Percentiles rank a stretch among this genome's conserved stretches.
Conservation (phyloP, 2,797 vertebrate genomes). For the Chromobotia macracanthus region DNA sequence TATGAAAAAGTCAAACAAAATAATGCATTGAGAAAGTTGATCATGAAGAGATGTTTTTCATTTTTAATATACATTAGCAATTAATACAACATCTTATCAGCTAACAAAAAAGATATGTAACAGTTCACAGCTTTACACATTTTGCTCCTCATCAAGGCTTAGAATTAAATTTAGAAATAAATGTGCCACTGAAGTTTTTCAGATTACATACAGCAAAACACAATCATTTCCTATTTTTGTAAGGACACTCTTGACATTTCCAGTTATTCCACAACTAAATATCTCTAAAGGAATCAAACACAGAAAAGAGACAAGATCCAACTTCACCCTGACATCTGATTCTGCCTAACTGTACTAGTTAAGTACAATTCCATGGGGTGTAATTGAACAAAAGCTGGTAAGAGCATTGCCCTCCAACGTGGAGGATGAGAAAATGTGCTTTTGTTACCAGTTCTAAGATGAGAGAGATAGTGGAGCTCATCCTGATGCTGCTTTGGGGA, state of each 20-base stretch:
- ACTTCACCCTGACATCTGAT: slow-evolving; percentile 35
- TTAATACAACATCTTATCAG: neutral
- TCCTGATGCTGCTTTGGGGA: slow-evolving; percentile 79
- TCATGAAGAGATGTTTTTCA: neutral
- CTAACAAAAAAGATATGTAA: neutral
- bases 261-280: slow-evolving; percentile 20
- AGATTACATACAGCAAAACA: slow-evolving; percentile 11
- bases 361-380: slow-evolving; percentile 65
- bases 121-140: neutral
- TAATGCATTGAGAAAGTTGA: too few relatives aligned
- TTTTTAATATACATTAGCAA: neutral
- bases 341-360: slow-evolving; percentile 51
- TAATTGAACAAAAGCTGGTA: slow-evolving; percentile 82
- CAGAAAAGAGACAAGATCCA: slow-evolving; percentile 12
- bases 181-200: slow-evolving; percentile 6
- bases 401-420: slow-evolving; percentile 79
- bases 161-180: neutral
- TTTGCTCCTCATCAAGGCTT: neutral
- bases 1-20: too few relatives aligned
- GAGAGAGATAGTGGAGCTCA: slow-evolving; percentile 71
- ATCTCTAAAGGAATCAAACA: slow-evolving; percentile 15
- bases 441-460: slow-evolving; percentile 86
- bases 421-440: slow-evolving; percentile 77
- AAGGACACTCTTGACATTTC: slow-evolving; percentile 12
- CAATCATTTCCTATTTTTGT: slow-evolving; percentile 15